A percentile compares a stretch with the other conserved stretches of the same genome.
Conservation (phyloP, 1,140 invertebrate genomes). For the Brachystomella parvula region DNA sequence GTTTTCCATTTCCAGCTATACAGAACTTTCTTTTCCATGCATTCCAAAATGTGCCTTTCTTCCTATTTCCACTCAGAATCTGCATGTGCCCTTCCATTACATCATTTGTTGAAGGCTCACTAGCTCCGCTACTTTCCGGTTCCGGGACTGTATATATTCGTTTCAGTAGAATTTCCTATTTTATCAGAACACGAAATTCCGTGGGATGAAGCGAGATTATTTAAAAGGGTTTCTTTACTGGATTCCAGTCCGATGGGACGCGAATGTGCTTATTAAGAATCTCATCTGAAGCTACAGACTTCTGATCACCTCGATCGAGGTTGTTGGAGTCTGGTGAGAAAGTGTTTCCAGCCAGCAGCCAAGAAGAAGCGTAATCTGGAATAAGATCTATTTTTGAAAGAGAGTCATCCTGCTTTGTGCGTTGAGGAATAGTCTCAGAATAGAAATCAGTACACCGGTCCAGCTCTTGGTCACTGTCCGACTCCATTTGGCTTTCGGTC, state of each 20-base stretch:
- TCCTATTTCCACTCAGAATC: conserved; percentile 35
- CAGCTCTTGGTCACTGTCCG: conserved; percentile 33
- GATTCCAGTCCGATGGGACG: conserved; percentile 35
- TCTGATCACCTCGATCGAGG: neutral
- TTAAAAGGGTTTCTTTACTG: conserved; percentile 23
- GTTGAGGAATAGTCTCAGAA: conserved; percentile 30
- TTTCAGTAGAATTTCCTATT: conserved; percentile 23
- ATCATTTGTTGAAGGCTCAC: conserved; percentile 14
- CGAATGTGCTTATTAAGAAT: conserved; percentile 34
- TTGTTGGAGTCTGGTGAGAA: no score
- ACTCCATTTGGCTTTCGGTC: conserved; percentile 38
- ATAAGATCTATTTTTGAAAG: neutral
- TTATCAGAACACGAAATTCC: neutral
- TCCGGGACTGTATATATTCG: conserved; percentile 27
- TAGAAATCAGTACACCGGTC: conserved; percentile 28
- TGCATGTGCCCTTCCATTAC: conserved; percentile 28
- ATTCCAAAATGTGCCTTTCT: conserved; percentile 49
- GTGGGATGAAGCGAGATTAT: neutral
- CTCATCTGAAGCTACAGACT: conserved; percentile 25
- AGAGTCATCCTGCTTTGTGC: neutral
- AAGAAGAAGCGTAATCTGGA: neutral
- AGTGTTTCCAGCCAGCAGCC: neutral
- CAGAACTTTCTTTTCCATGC: conserved; percentile 53
- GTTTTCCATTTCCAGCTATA: conserved; percentile 47
- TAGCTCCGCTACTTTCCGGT: conserved; percentile 17